Base-by-base conservation (phyloP, 2,113 vertebrate species). In the Oreochromis aureus region DNA sequence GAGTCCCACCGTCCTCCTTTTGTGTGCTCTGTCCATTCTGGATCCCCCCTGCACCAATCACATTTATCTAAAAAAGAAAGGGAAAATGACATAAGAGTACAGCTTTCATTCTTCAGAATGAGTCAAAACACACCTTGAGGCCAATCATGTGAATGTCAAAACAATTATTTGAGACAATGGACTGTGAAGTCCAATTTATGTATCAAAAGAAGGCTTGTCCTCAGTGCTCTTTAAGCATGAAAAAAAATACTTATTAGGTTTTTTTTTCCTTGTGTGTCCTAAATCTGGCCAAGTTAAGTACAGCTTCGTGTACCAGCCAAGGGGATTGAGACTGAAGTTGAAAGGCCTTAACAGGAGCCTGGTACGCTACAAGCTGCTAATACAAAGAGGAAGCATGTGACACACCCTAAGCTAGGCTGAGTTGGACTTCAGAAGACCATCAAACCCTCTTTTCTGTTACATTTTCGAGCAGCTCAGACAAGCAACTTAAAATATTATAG, bases 301-400 rank as follows among this genome's bases (percentile, higher is more conserved):
- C 41, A 56, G 69, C 51, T 82, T 59, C 16, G 3, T 55, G 90
- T 55, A 80, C 89, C 86, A 85, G 89, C 89, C 84, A 55, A 80
- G 41, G 83, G 92, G 95, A 96, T 96, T 96, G 95, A 92, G 94
- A 93, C 84, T 85, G 87, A 93, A 95, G 95, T 89, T 95, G 91
- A 95, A 94, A 90, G 90, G 87, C 87, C 87, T 88, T 88, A 79
- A 19, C 36, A 3, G 92, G 89, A 93, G 95, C 93, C 95, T 96
- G 96, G 96, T 96, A 97, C 96, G 59, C 89, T 24, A 82, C 78
- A 63, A 89, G 84, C 93, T 83, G 90, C 90, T 94, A 93, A 96
- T 94, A 88, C 95, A 96, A 96, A 97, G 96, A 96, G 91, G 92
- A 94, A 94, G 92, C 96, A 96, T 97, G 96, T 97, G 96, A 97